Base-by-base conservation (phyloP, 1,140 invertebrate genomes). In the Drosophila carrolli region DNA sequence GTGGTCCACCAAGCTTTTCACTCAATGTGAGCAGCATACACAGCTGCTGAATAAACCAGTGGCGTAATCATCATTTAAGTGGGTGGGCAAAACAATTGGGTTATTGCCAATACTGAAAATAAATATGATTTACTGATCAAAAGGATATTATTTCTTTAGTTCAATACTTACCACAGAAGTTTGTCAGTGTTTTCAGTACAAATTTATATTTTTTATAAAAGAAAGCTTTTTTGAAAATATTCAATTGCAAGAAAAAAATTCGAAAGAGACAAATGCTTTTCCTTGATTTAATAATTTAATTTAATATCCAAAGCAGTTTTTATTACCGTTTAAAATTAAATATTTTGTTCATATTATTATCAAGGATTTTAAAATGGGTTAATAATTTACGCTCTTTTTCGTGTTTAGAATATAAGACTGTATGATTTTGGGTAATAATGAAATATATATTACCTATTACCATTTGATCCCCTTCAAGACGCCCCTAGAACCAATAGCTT, bases 21-120 rank as follows among this genome's bases (percentile, higher is more conserved):
- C 32, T n/a, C 58, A 29, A 29, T 40, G 37, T 37, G 23, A 47
- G 38, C 51, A 53, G 6, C 48, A 16, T 23, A 9, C 38, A n/a
- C 57, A 68, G 71, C 37, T 54, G 54, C 53, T 48, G 16, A 35
- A 14, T 13, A 11, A 16, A 16, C 0, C 67, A 71, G 65, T 14
- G 53, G 44, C 38, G 65, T 53, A 44, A 29, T 13, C 13, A 6
- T 5, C n/a, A 1, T 4, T 1, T 27, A 48, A n/a, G 5, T n/a
- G 4, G 3, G 9, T 16, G 8, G 1, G 9, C 9, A 4, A 19
- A 44, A 44, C 13, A 29, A 27, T 8, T 32, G 7, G 1, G 6
- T 6, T 7, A 32, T 32, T 32, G 6, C 6, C 29, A 40, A n/a
- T 40, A 13, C 5, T 11, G 11, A 13, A 40, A 16, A 44, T 10